phyloP scores from a whole-genome alignment of 1,140 invertebrate species.

The Psilanteris sp. region DNA sequence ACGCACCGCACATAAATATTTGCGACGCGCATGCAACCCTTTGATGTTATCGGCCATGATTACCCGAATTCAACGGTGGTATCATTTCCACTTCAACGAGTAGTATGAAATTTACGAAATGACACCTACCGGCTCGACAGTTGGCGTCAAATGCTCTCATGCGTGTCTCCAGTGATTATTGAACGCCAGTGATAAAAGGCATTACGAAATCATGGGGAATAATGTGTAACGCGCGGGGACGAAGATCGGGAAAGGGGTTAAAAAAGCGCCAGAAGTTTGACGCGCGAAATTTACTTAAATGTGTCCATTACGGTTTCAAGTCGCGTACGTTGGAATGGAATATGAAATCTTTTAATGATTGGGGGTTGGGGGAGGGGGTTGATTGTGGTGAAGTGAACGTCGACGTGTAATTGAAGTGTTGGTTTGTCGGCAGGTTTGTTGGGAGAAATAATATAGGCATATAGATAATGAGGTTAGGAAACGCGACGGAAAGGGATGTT shows the following conservation, averaged over 20 bases:
- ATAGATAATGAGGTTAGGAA: too few relatives aligned
- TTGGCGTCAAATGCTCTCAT: conserved; percentile 55
- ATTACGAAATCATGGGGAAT: conserved; percentile 47
- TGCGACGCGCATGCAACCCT: conserved; percentile 42
- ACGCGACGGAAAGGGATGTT: too few relatives aligned
- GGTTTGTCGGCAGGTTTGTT: too few relatives aligned
- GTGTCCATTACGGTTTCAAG: conserved; percentile 28
- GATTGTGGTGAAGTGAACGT: too few relatives aligned
- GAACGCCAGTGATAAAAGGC: conserved; percentile 35
- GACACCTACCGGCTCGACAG: conserved; percentile 57
- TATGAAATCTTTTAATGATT: background rate
- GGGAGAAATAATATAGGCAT: too few relatives aligned
- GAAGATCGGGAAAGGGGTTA: conserved; percentile 18
- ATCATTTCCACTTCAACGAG: conserved; percentile 53
- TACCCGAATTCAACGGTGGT: conserved; percentile 51
- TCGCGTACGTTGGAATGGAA: too few relatives aligned
- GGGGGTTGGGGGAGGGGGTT: too few relatives aligned
- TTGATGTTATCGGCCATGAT: conserved; percentile 53
- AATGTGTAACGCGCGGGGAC: conserved; percentile 12
- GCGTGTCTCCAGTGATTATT: conserved; percentile 53
- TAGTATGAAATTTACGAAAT: conserved; percentile 56
- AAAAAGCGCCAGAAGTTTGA: conserved; percentile 35
- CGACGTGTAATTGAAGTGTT: too few relatives aligned
- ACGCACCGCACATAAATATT: conserved; percentile 19
- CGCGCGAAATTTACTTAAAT: conserved; percentile 5